Conservation (phyloP, 2,113 vertebrate species). For the Gallinago undulata region DNA sequence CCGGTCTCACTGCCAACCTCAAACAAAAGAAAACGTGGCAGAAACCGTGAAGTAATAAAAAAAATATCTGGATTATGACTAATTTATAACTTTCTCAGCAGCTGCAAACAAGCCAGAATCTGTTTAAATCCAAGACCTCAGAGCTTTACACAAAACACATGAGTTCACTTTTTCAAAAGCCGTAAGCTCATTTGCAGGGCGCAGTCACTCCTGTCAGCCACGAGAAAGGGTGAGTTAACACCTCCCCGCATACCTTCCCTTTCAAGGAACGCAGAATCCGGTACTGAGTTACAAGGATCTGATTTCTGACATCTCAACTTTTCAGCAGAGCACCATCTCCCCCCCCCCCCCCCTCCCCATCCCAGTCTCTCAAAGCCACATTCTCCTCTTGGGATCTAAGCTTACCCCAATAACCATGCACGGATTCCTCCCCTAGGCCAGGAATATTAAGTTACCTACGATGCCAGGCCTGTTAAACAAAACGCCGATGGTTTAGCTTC, state of each 20-base stretch:
- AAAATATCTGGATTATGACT: not conserved
- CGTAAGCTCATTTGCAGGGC: not conserved
- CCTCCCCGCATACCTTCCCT: conserved; percentile 35
- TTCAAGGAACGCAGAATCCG: not conserved
- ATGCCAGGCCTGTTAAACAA: not conserved
- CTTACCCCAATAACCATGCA: not conserved
- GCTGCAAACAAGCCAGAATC: not conserved
- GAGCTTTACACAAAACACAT: not conserved
- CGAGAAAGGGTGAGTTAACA: not conserved
- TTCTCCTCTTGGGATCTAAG: not conserved
- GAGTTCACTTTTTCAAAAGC: not conserved
- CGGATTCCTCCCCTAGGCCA: not conserved
- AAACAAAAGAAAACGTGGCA: not conserved
- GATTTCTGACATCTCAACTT: conserved; percentile 5
- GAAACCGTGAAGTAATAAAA: not conserved
- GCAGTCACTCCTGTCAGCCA: not conserved
- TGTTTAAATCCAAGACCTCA: not conserved
- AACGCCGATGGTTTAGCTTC: not conserved
- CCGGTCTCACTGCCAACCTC: not conserved
- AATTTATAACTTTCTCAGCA: not conserved
- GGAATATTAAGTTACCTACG: not conserved
- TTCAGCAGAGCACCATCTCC: fast-evolving
- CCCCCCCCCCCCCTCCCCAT: not conserved
- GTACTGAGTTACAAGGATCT: not conserved
- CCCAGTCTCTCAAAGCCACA: not conserved